Percentiles rank a stretch among this genome's conserved stretches.
These are phyloP conservation scores for Clavelina lepadiformis DNA, from an alignment of 23 tunicate genomes.

Conservation along the genomic window DNA sequence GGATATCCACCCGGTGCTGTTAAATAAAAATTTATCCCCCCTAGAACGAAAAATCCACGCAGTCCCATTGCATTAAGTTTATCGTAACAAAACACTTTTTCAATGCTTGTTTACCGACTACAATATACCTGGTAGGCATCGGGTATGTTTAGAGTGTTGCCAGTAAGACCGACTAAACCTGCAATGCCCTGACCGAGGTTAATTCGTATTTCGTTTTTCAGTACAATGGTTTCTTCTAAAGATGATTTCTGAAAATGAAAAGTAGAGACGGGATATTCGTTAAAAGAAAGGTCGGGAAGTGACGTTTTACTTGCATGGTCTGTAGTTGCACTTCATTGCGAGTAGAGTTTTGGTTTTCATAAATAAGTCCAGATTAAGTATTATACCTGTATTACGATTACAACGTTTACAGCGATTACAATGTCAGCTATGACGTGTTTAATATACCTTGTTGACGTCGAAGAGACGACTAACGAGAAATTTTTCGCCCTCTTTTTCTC, in stretches of 20 bases:
- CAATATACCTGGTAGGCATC: slow-evolving; percentile 77
- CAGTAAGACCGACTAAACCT: slow-evolving; percentile 83
- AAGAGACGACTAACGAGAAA: slow-evolving; percentile 79
- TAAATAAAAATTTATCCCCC: no score
- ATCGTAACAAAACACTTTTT: no score
- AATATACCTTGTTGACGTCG: slow-evolving; percentile 70
- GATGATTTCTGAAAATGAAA: slow-evolving; percentile 64
- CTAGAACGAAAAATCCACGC: no score
- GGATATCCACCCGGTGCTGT: no score
- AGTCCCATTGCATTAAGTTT: no score
- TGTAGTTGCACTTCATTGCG: no score
- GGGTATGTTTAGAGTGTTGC: slow-evolving; percentile 74
- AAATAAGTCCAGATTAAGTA: not conserved
- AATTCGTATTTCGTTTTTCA: slow-evolving; percentile 68
- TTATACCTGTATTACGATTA: not conserved
- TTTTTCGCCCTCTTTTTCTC: slow-evolving; percentile 74
- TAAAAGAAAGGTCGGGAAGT: no score
- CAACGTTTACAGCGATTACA: not conserved
- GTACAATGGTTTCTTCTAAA: slow-evolving; percentile 73
- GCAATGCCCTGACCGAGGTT: slow-evolving; percentile 88
- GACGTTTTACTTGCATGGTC: no score
- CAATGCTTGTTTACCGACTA: not conserved
- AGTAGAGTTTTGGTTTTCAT: not conserved
- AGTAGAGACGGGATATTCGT: no score
- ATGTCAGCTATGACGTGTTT: not conserved